Base-by-base conservation (phyloP, 2,888 invertebrate species). In the Acrobasis suavella region DNA sequence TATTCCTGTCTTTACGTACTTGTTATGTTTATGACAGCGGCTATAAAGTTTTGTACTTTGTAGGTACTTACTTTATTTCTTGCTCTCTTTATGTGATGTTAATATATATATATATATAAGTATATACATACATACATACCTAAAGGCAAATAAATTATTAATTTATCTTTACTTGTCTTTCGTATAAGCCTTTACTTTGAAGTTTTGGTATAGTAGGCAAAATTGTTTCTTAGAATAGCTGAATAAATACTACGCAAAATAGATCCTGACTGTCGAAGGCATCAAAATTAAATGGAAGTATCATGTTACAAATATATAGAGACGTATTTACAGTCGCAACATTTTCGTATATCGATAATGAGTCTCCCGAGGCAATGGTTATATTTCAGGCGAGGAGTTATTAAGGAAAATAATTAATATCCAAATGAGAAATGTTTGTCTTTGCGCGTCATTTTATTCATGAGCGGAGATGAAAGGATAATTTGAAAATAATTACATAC, bases 401-500 rank as follows among this genome's bases (percentile, higher is more conserved):
- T 61, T 54, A 61, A 61, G 46, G 52, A 61, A 61, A 61, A 61
- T 61, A 61, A 61, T 61, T 61, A 61, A 60, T 54, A 61, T 46
- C 61, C 15, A 54, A 61, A 61, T 46, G 61, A 61, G 52, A 61
- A 42, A 54, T 61, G 61, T 54, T 61, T 54, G 61, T 52, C 32
- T 46, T n/a, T 54, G 54, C 42, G 52, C 51, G 52, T 60, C 39
- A 52, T 60, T 60, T 60, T 52, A 60, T 52, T 51, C 60, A 60
- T 60, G 39, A 52, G 32, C 60, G 60, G 38, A 52, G 49, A 59
- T 59, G 52, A 51, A 51, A 42, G 52, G 49, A 60, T 52, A 22
- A 60, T 51, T 60, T 50, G 60, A 17, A 60, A 52, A 46, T 60
- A 60, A 51, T 60, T 60, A 59, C 50, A 14, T 60, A 15, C 49